Evolutionary conservation across 2,797 vertebrate genomes (phyloP).

Genomic region (Aeoliscus strigatus): DNA sequence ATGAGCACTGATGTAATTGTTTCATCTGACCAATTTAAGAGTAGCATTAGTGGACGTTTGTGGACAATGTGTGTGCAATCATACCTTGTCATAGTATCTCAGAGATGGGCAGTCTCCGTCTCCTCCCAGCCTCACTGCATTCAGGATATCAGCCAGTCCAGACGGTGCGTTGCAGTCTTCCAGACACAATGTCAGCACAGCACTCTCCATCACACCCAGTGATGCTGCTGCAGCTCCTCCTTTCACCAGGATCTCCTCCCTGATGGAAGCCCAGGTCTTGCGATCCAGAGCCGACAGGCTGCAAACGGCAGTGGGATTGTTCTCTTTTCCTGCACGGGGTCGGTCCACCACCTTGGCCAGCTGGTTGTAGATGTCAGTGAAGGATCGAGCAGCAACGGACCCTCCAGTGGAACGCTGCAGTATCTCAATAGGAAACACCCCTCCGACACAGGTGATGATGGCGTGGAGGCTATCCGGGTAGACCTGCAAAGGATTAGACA

Average conservation of each 20-base stretch:
- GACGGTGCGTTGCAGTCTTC: conserved; percentile 64
- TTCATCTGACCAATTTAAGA: too few species aligned
- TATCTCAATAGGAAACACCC: conserved; percentile 73
- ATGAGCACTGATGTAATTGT: too few species aligned
- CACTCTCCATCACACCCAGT: conserved; percentile 73
- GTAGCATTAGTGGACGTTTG: too few species aligned
- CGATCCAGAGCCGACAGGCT: conserved; percentile 69
- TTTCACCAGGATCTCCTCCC: conserved; percentile 61
- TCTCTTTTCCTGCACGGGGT: conserved; percentile 34
- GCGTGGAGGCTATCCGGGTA: conserved; percentile 77
- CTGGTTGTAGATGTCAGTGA: conserved; percentile 69
- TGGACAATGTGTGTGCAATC: too few species aligned
- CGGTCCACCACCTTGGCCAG: conserved; percentile 55
- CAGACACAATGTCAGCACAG: conserved; percentile 69
- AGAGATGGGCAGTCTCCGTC: conserved; percentile 48
- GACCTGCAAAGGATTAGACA: conserved; percentile 46
- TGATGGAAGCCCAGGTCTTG: conserved; percentile 65
- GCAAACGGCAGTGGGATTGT: conserved; percentile 63
- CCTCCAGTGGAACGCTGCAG: conserved; percentile 52
- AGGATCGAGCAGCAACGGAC: conserved; percentile 51
- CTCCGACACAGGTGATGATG: conserved; percentile 64
- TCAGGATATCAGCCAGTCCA: conserved; percentile 68
- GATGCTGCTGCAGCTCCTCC: conserved; percentile 59
- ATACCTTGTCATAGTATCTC: conserved; percentile 80
- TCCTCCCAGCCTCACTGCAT: conserved; percentile 68